Evolutionary conservation across 2,113 vertebrate genomes (phyloP).

Genomic region (Pseudorasbora parva): DNA sequence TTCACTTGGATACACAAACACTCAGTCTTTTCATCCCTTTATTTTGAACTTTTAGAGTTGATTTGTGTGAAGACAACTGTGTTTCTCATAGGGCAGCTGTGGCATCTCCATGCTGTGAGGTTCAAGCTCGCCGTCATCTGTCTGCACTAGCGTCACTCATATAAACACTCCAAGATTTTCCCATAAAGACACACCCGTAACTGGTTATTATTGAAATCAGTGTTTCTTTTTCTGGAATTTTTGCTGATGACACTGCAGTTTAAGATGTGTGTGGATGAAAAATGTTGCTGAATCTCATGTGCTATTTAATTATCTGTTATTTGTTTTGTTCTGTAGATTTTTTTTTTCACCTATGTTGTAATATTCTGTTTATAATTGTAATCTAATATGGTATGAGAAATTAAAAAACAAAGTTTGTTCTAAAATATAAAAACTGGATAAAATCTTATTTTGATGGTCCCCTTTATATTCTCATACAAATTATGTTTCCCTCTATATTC

Average conservation of each 20-base stretch:
- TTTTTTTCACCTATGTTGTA: background rate
- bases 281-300: slow-evolving; percentile 17
- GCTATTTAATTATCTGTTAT: background rate
- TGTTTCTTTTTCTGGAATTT: slow-evolving; percentile 8
- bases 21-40: slow-evolving; percentile 18
- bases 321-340: background rate
- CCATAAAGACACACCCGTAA: background rate
- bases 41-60: background rate
- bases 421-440: background rate
- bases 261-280: background rate
- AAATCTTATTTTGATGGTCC: no score
- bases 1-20: slow-evolving; percentile 27
- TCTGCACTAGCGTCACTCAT: background rate
- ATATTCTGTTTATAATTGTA: background rate
- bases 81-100: slow-evolving; percentile 9
- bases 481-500: no score
- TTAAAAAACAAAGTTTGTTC: background rate
- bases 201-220: background rate
- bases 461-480: no score
- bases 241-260: slow-evolving; percentile 4
- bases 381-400: background rate
- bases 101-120: background rate
- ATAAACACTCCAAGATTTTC: slow-evolving; percentile 1
- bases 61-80: background rate
- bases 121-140: background rate